Evolutionary conservation across 2,888 invertebrate species (phyloP).

Genomic region (Polia nebulosa): DNA sequence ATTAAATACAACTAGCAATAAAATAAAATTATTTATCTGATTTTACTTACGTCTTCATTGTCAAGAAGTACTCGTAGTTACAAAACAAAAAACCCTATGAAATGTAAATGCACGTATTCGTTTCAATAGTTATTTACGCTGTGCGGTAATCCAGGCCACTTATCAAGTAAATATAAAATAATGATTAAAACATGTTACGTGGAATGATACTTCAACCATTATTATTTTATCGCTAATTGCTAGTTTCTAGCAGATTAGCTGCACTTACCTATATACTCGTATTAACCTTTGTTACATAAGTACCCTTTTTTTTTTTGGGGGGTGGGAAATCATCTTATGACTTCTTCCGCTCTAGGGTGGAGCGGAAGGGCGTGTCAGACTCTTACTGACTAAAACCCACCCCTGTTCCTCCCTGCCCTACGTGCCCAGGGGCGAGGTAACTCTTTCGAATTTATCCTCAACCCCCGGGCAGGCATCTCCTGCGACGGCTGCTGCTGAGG

Average conservation of each 20-base stretch:
- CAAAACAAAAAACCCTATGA: background rate
- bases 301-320: too few relatives aligned
- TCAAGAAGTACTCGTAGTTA: background rate
- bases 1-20: background rate
- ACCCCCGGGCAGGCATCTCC: too few relatives aligned
- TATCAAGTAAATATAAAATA: background rate
- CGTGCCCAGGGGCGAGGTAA: too few relatives aligned
- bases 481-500: too few relatives aligned
- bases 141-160: background rate
- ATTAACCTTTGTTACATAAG: background rate
- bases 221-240: slow-evolving; percentile 14
- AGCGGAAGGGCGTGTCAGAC: too few relatives aligned
- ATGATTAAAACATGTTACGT: background rate
- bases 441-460: too few relatives aligned
- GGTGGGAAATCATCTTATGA: too few relatives aligned
- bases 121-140: background rate
- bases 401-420: too few relatives aligned
- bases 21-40: background rate
- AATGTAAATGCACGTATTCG: background rate
- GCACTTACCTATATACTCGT: background rate
- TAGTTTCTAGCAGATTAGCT: background rate
- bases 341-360: too few relatives aligned
- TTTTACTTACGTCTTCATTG: slow-evolving; percentile 2
- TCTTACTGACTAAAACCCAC: too few relatives aligned
- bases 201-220: background rate